These are phyloP conservation scores for Phaedon cochleariae DNA, from an alignment of 2,888 invertebrate genomes.

Conservation along the genomic window DNA sequence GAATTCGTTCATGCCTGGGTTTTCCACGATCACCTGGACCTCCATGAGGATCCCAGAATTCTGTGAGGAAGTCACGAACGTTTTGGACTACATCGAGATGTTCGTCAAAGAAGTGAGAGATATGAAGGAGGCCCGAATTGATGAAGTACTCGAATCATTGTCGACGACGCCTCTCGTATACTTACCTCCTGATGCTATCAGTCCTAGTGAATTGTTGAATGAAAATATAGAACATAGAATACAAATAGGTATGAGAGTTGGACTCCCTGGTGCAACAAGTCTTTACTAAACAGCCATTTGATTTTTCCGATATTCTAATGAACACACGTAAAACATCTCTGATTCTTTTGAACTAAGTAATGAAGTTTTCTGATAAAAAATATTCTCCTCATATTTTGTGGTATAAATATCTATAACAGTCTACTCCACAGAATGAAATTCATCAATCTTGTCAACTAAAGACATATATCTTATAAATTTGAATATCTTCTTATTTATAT, in stretches of 20 bases:
- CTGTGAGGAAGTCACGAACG: slow-evolving; percentile 66
- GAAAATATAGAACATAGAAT: slow-evolving; percentile 69
- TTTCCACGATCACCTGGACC: slow-evolving; percentile 83
- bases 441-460: too few species aligned
- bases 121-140: slow-evolving; percentile 79
- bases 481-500: too few species aligned
- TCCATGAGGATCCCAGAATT: slow-evolving; percentile 76
- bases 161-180: slow-evolving; percentile 70
- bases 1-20: slow-evolving; percentile 75
- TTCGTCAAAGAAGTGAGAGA: slow-evolving; percentile 75
- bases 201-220: slow-evolving; percentile 69
- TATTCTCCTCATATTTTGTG: too few species aligned
- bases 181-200: slow-evolving; percentile 70
- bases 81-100: slow-evolving; percentile 70
- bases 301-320: slow-evolving; percentile 22
- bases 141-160: slow-evolving; percentile 72
- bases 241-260: slow-evolving; percentile 60
- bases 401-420: too few species aligned
- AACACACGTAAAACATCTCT: too few species aligned
- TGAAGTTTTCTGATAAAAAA: too few species aligned
- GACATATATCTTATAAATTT: too few species aligned
- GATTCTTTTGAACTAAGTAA: too few species aligned
- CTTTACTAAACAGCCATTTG: too few species aligned
- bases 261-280: too few species aligned
- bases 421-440: too few species aligned